phyloP scores from a whole-genome alignment of 2,888 invertebrate species.

The Leptinotarsa juncta region DNA sequence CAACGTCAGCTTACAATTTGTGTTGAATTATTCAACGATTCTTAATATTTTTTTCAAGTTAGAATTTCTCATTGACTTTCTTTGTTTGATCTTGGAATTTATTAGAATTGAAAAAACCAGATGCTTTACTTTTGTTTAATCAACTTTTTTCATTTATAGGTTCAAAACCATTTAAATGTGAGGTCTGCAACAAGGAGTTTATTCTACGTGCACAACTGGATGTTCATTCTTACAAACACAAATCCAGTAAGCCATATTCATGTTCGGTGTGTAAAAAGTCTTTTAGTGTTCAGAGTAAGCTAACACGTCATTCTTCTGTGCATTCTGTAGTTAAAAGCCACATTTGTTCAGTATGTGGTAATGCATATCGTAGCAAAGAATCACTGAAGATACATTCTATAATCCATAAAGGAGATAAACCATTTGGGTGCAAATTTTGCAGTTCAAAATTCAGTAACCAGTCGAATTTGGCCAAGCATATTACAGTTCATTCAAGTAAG shows the following conservation, averaged over 20 bases:
- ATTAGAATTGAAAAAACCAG: no score
- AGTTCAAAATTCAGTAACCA: constrained; percentile 71
- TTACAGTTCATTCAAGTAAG: constrained; percentile 70
- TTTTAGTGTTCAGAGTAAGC: constrained; percentile 77
- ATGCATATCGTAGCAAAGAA: constrained; percentile 71
- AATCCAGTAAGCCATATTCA: constrained; percentile 71
- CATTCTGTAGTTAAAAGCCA: constrained; percentile 70
- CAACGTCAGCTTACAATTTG: no score
- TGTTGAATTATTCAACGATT: not conserved
- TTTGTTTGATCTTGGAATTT: no score
- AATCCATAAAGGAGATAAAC: constrained; percentile 74
- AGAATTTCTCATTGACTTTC: no score
- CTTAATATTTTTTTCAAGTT: not conserved
- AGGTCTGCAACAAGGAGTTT: constrained; percentile 72
- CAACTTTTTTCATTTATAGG: constrained; percentile 48
- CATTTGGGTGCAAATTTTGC: constrained; percentile 73
- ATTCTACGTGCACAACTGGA: constrained; percentile 78
- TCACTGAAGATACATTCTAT: constrained; percentile 72
- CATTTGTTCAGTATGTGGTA: constrained; percentile 72
- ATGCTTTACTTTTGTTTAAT: no score
- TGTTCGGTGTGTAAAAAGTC: constrained; percentile 76
- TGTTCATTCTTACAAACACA: constrained; percentile 78
- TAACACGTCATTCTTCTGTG: constrained; percentile 77
- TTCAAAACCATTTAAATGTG: constrained; percentile 68
- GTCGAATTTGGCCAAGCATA: constrained; percentile 78